Conservation (phyloP, 2,113 vertebrate species). For the Aythya baeri region DNA sequence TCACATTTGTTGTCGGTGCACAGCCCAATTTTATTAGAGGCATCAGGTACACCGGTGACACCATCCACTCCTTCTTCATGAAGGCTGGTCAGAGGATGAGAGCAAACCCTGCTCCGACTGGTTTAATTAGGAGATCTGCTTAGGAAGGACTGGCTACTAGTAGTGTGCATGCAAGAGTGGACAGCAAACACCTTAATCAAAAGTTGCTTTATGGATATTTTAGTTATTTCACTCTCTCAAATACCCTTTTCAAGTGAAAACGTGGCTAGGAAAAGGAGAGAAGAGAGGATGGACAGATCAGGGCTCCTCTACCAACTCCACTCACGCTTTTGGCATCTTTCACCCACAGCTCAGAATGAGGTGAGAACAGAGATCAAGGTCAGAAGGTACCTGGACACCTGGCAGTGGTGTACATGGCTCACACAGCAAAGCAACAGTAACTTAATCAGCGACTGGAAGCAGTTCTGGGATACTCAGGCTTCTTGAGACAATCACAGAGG, state of each 20-base stretch:
- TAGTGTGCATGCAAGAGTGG: not conserved
- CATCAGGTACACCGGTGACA: not conserved
- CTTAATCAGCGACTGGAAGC: not conserved
- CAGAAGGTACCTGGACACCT: not conserved
- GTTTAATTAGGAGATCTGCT: slow-evolving; percentile 21
- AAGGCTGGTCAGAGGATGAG: not conserved
- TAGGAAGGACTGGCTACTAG: not conserved
- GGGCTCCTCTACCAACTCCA: not conserved
- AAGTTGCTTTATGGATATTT: not conserved
- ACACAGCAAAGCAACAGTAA: not conserved
- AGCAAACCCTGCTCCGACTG: not conserved
- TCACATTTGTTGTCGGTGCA: not conserved
- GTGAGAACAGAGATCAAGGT: not conserved
- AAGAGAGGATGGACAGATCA: not conserved
- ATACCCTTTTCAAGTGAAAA: not conserved
- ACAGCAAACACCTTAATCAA: not conserved
- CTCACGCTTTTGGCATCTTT: not conserved
- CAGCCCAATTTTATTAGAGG: not conserved
- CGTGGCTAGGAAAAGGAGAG: not conserved
- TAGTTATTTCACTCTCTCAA: not conserved
- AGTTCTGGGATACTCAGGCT: not conserved
- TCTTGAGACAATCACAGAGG: not conserved
- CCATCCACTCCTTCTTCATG: not conserved
- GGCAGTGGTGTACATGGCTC: not conserved
- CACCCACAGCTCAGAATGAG: not conserved